Conservation (phyloP, 2,888 invertebrate species). For the Therioaphis trifolii region DNA sequence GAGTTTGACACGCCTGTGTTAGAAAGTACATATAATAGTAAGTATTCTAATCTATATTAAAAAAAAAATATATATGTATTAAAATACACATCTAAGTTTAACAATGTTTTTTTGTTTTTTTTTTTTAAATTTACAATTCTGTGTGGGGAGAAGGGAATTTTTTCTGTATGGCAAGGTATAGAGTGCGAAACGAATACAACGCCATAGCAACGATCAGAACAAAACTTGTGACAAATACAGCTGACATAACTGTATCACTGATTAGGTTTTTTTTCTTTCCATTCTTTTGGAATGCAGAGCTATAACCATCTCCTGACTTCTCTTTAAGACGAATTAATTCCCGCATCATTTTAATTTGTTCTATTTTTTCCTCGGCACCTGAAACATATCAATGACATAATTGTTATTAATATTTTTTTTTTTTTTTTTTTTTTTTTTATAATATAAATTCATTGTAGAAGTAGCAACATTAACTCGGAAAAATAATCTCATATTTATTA, state of each 20-base stretch:
- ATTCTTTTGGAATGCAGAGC: conserved; percentile 13
- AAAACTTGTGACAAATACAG: conserved; percentile 51
- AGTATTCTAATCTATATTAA: neutral
- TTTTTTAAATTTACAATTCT: conserved; percentile 38
- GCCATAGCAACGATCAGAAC: conserved; percentile 53
- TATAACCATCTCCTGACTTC: conserved; percentile 19
- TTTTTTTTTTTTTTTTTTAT: too few species aligned
- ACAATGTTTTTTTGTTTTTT: neutral
- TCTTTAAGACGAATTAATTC: conserved; percentile 57
- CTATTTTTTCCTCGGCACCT: conserved; percentile 53
- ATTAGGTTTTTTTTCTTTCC: conserved; percentile 51
- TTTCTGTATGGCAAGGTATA: conserved; percentile 55
- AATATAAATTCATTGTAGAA: too few species aligned
- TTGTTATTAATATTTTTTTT: neutral
- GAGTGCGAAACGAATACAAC: conserved; percentile 41
- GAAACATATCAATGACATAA: neutral
- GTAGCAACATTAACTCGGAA: too few species aligned
- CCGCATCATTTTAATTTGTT: conserved; percentile 58
- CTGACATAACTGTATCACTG: conserved; percentile 48
- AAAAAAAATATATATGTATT: neutral
- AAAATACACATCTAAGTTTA: neutral
- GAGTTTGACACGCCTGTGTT: too few species aligned
- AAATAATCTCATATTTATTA: too few species aligned
- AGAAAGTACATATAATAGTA: neutral
- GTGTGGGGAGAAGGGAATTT: conserved; percentile 50